These are phyloP conservation scores for Catamblyrhynchus diadema DNA, from an alignment of 2,797 vertebrate species.

Conservation along the genomic window DNA sequence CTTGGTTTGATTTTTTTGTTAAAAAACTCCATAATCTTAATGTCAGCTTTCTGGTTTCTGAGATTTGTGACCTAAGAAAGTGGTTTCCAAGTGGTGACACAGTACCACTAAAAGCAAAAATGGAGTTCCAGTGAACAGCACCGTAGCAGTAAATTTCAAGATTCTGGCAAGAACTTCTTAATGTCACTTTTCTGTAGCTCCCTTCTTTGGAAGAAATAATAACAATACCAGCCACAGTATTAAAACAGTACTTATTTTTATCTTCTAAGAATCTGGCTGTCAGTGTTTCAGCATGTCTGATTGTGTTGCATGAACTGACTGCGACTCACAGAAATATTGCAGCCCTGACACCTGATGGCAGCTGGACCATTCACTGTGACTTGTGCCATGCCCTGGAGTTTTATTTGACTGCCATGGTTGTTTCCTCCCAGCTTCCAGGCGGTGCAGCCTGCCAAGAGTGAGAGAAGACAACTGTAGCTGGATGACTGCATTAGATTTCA, in stretches of 20 bases:
- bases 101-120: neutral
- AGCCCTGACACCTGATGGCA: neutral
- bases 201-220: neutral
- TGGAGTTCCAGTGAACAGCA: neutral
- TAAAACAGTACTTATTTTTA: neutral
- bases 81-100: neutral
- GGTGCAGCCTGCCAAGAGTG: neutral
- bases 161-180: neutral
- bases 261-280: neutral
- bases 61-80: neutral
- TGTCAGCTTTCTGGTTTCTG: neutral
- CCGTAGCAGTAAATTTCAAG: neutral
- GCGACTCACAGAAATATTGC: neutral
- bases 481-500: neutral
- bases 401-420: neutral
- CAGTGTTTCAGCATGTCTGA: neutral
- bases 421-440: neutral
- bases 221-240: neutral
- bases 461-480: neutral
- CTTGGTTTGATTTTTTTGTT: neutral
- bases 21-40: neutral
- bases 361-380: neutral
- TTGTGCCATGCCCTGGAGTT: neutral
- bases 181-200: neutral
- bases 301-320: accelerated